Base-by-base conservation (phyloP, 2,888 invertebrate species). In the Galeopsomyia nigrocyanea region DNA sequence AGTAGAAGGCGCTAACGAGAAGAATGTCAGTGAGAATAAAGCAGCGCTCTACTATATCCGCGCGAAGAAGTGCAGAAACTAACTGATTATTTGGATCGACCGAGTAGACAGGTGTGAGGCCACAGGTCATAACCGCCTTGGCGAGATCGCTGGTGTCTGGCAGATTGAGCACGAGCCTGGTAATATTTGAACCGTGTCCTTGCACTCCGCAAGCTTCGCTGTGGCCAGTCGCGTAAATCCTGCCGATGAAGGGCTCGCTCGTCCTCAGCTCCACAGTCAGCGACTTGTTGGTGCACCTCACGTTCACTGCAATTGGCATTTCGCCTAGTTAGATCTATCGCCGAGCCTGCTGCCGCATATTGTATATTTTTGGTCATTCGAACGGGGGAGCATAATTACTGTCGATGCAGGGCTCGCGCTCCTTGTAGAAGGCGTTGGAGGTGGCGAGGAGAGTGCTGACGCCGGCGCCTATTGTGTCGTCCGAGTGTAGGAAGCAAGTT, bases 361-460 rank as follows among this genome's bases (percentile, higher is more conserved):
- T 50, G 19, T 31, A 51, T 16, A 51, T 16, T 55, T 16, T 49
- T 53, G 7, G 26, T 2, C 26, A 5, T 26, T 26, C 26, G 26
- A 26, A 5, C 26, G 26, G 26, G 26, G 26, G 3, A 26, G 26
- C 13, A 53, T 49, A 67, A 70, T 71, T 70, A 96, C 96, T 91
- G 84, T 96, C 94, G 47, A 96, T 89, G 83, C 96, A 96, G 75
- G 92, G 92, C 60, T 95, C 94, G 78, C 93, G 90, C 79, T 96
- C 92, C 82, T 92, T 93, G 84, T 95, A 96, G 51, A 90, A 89
- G 10, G 92, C 92, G 46, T 89, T 89, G 0, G 89, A 84, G 39
- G 88, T 87, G 50, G 89, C 84, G 46, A 90, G 86, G 72, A 95
- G 85, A 62, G 92, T 88, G 86, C 92, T 91, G 0, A 94, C 93